Conservation (phyloP, 2,113 vertebrate genomes). For the Podarcis cretensis region DNA sequence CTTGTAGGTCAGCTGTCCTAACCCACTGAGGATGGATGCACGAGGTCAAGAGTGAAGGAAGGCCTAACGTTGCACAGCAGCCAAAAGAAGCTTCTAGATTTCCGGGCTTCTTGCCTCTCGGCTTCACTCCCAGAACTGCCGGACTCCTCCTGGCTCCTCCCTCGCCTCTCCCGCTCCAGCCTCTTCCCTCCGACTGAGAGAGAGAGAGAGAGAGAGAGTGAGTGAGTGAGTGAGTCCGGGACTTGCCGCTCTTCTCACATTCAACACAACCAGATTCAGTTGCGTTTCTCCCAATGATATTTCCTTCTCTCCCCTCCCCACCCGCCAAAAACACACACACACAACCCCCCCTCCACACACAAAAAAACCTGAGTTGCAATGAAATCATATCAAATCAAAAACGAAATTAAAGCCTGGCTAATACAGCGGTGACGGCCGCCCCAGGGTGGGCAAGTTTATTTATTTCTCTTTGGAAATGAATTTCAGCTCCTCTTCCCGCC, state of each 20-base stretch:
- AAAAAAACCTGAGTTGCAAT: background rate
- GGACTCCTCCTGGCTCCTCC: background rate
- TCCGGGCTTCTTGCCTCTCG: background rate
- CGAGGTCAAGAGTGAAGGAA: background rate
- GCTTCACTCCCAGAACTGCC: background rate
- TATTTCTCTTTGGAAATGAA: conserved; percentile 47
- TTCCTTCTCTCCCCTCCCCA: too few relatives aligned
- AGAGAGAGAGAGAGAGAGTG: background rate
- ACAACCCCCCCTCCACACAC: too few relatives aligned
- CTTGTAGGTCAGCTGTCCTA: background rate
- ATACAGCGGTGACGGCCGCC: conserved; percentile 28
- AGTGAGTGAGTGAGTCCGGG: background rate
- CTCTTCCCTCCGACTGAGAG: background rate
- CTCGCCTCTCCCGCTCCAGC: background rate
- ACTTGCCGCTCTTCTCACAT: background rate
- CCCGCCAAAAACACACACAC: too few relatives aligned
- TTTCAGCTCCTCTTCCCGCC: conserved; percentile 27
- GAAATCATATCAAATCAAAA: conserved; percentile 42
- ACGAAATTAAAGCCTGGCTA: conserved; percentile 33
- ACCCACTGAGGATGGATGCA: background rate
- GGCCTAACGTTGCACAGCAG: background rate
- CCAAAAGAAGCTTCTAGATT: background rate
- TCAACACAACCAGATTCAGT: background rate
- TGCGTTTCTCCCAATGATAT: conserved; percentile 8
- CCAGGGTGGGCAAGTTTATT: conserved; percentile 41